Base-by-base conservation (phyloP, 64 coral and sea anemone genomes). In the Stichodactyla mertensii region DNA sequence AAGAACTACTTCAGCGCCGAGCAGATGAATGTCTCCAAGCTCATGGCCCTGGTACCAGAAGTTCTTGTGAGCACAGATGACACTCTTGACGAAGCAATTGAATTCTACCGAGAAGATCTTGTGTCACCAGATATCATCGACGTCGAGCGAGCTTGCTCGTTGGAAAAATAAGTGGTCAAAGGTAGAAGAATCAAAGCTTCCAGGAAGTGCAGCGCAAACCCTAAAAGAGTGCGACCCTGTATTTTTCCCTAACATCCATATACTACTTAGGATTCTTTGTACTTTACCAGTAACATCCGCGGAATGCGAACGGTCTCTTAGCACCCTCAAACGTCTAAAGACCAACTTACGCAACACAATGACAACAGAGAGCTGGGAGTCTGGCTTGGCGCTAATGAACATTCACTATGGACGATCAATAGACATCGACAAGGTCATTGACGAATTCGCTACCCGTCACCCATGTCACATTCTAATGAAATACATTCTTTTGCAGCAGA, bases 341-440 rank as follows among this genome's bases (percentile, higher is more conserved):
- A 90, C 89, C 20, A 31, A 60, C 89, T 80, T 85, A 91, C 22
- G 83, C 61, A 85, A 79, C 55, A 91, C 82, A 26, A 92, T 92
- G 90, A 83, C 85, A 80, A 87, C 61, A 16, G 77, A 87, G 78
- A 92, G 89, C n/a, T n/a, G n/a, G 83, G 57, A 91, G 77, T 87
- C 84, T 51, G 83, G 84, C 58, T 82, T 91, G 84, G 84, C 89
- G 51, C 74, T 86, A 64, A 79, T 87, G 13, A 87, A 87, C 85
- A 83, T 92, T 83, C 84, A 92, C 80, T 87, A 87, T 87, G 80
- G 80, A 70, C 86, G 90, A 92, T 52, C 59, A 26, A 87, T 92
- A 78, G 84, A 91, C 61, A 79, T 90, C 74, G 89, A 91, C 86
- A 74, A 86, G 83, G 86, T 91, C 89, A 91, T 86, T 80, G 82